Percentiles rank a stretch among this genome's conserved stretches.
Evolutionary conservation across 2,113 vertebrate species (phyloP).

Genomic region (Microtus ochrogaster): DNA sequence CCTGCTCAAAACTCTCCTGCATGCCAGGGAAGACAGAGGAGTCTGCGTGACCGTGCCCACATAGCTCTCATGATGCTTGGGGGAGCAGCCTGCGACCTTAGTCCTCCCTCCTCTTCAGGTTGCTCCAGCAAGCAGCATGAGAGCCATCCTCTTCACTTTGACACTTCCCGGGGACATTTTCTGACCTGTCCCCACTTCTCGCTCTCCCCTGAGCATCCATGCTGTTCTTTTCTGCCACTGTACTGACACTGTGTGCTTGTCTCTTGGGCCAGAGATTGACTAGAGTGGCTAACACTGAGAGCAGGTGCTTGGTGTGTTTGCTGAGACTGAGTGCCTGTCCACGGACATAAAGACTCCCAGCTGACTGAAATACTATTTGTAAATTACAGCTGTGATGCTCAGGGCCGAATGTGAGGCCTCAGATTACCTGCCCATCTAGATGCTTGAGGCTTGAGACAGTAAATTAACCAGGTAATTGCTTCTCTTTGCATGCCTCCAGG

Average conservation of each 20-base stretch:
- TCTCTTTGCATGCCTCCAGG: neutral
- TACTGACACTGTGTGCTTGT: neutral
- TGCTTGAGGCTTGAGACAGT: neutral
- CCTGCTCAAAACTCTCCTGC: accelerated
- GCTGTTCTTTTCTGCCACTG: neutral
- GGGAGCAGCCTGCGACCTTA: neutral
- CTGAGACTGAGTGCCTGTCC: neutral
- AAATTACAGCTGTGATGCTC: neutral
- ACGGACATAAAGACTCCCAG: neutral
- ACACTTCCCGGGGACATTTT: neutral
- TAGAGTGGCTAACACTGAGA: neutral
- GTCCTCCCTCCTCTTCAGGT: neutral
- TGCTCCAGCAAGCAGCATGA: too few relatives aligned
- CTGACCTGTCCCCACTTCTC: neutral
- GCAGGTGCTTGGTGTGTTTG: neutral
- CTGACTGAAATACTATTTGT: neutral
- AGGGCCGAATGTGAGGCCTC: neutral
- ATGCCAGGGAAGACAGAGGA: neutral
- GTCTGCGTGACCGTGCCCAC: neutral
- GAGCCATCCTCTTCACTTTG: neutral
- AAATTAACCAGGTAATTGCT: neutral
- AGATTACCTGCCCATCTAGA: neutral
- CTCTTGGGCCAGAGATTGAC: neutral
- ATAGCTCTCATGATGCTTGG: neutral
- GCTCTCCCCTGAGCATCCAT: neutral